Evolutionary conservation across 30 jellyfish, hydroid and myxozoan species (phyloP), one percentile per base, ranked within the genome.

Genomic region (Aurelia sp.): DNA sequence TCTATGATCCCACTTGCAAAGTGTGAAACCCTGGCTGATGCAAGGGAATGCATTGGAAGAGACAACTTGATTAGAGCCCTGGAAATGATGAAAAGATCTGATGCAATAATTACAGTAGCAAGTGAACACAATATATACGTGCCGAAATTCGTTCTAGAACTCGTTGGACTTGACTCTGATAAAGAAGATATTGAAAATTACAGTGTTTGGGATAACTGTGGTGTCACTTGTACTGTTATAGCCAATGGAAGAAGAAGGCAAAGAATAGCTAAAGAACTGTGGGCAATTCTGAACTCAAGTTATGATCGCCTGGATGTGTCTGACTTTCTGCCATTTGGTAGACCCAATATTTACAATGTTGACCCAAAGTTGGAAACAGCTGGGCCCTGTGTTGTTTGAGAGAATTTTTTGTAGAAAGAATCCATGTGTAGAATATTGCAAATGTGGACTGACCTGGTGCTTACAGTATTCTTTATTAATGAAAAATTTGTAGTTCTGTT

Each of bases 341-440:
- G 19, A 21, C 96, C 96, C 20, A 77, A 78, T 23, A 44, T 64
- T 37, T 88, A 88, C 48, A 63, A 79, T 41, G 87, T 90, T 44
- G 96, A 88, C 59, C 96, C 96, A 51, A 88, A 88, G 82, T 59
- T 88, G 73, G 96, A 88, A 79, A 88, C 96, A 12, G 96, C 96
- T 6, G 96, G 96, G 20, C 96, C 96, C 15, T 88, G 96, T 57
- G 96, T 88, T 71, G 96, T 88, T 52, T 88, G 73, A 73, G 31
- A 62, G 18, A 33, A 17, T 33, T 69, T 69, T 23, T 50, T 21
- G 22, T 2, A 33, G 47, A 69, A 21, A 33, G 20, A 11, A 40
- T 18, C 27, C 4, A 17, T 20, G 35, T 37, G 41, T 21, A 21
- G 15, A 61, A 30, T 16, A 22, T 52, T 69, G 33, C 52, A 44